Conservation (phyloP, 2,797 vertebrate species). For the Gila robusta region DNA sequence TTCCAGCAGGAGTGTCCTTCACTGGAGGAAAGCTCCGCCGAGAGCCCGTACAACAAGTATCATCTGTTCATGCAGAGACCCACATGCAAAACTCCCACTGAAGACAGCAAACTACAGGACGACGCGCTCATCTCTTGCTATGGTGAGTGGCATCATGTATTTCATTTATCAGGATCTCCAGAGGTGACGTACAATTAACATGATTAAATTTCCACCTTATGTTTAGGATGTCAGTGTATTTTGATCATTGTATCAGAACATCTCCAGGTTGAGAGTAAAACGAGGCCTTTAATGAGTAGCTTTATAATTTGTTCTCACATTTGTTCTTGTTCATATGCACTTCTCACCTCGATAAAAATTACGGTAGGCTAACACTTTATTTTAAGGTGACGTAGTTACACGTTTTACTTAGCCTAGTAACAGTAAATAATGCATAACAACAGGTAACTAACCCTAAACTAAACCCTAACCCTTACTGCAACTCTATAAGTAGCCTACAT, state of each 20-base stretch:
- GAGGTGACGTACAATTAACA: neutral
- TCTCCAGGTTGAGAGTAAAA: neutral
- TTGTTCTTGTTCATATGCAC: neutral
- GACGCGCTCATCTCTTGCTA: conserved; percentile 89
- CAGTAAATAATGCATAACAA: neutral
- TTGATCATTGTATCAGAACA: neutral
- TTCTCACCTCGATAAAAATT: neutral
- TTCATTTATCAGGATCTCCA: neutral
- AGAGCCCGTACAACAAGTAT: conserved; percentile 92
- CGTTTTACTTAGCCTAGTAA: neutral
- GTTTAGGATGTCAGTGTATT: neutral
- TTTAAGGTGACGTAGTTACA: neutral
- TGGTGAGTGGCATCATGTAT: conserved; percentile 83
- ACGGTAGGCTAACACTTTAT: neutral
- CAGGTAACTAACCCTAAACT: neutral
- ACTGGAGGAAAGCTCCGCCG: conserved; percentile 87
- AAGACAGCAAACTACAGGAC: conserved; percentile 87
- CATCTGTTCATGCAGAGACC: conserved; percentile 91
- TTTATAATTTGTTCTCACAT: neutral
- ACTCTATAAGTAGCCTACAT: too few species aligned
- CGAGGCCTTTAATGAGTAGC: neutral
- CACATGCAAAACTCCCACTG: conserved; percentile 89
- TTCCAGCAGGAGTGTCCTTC: conserved; percentile 92
- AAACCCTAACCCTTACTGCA: too few species aligned
- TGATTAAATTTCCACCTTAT: neutral